Percentiles rank a stretch among this genome's conserved stretches.
phyloP scores from a whole-genome alignment of 2,888 invertebrate species.

The Drosophila atripex region DNA sequence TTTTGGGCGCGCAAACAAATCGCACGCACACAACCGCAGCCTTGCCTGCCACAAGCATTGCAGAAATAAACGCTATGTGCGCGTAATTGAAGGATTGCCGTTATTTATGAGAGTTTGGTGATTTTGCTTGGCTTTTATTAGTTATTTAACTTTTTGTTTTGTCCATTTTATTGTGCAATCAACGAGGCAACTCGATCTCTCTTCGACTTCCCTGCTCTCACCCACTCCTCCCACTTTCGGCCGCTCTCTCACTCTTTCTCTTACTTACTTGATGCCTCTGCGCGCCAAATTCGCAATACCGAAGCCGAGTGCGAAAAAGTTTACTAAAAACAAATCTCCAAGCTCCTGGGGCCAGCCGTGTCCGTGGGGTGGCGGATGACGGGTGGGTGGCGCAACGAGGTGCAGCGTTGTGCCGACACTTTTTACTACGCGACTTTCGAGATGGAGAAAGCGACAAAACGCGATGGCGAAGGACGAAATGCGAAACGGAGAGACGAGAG shows the following conservation, averaged over 20 bases:
- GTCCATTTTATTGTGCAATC: constrained; percentile 72
- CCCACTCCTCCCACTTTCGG: constrained; percentile 23
- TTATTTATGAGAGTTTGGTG: constrained; percentile 51
- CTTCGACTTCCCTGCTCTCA: constrained; percentile 36
- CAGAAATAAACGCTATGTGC: constrained; percentile 53
- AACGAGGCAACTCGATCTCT: constrained; percentile 27
- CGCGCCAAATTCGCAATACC: constrained; percentile 74
- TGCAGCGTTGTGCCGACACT: constrained; percentile 64
- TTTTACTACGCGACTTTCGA: constrained; percentile 72
- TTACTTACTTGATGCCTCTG: constrained; percentile 59
- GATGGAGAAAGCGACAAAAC: constrained; percentile 33
- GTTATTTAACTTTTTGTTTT: constrained; percentile 34
- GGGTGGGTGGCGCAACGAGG: constrained; percentile 59
- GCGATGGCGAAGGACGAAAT: constrained; percentile 22
- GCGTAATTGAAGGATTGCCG: constrained; percentile 47
- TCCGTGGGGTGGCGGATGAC: constrained; percentile 20
- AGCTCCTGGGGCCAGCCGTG: constrained; percentile 18
- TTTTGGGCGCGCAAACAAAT: constrained; percentile 68
- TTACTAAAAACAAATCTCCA: constrained; percentile 62
- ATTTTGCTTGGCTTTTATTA: constrained; percentile 33
- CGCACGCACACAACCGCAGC: constrained; percentile 32
- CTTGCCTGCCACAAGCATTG: not conserved
- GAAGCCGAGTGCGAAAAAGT: constrained; percentile 55
- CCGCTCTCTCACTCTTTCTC: constrained; percentile 15
- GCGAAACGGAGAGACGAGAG: constrained; percentile 55